A percentile compares a stretch with the other conserved stretches of the same genome.
Evolutionary conservation across 1,140 invertebrate species (phyloP).

Genomic region (Drosophila neocordata): DNA sequence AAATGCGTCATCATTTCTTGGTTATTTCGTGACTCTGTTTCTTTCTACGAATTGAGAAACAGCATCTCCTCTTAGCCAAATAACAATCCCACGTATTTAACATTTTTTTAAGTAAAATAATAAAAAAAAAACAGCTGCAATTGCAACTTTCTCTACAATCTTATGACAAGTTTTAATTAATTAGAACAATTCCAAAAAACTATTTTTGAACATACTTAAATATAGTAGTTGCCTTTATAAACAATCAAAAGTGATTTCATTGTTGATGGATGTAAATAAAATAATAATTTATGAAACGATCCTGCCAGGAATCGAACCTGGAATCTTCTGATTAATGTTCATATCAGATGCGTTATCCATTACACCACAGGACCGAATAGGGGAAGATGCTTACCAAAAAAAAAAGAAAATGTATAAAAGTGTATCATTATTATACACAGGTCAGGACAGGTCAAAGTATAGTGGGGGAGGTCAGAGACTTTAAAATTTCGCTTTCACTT

Average conservation of each 20-base stretch:
- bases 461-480: neutral
- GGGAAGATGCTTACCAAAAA: neutral
- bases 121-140: too few relatives aligned
- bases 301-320: neutral
- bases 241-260: too few relatives aligned
- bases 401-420: neutral
- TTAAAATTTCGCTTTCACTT: neutral
- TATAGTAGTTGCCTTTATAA: too few relatives aligned
- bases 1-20: conserved; percentile 26
- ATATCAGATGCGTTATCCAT: neutral
- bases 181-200: too few relatives aligned
- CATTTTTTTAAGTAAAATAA: too few relatives aligned
- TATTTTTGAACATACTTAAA: too few relatives aligned
- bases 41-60: neutral
- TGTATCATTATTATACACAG: too few relatives aligned
- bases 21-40: conserved; percentile 16
- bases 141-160: too few relatives aligned
- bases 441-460: neutral
- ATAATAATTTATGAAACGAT: neutral
- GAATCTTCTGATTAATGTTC: neutral
- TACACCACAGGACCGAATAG: neutral
- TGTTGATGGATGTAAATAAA: too few relatives aligned
- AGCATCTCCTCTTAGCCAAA: neutral
- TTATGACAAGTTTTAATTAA: too few relatives aligned
- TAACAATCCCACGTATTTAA: too few relatives aligned